phyloP scores from a whole-genome alignment of 2,113 vertebrate species.

The Oncorhynchus tshawytscha region DNA sequence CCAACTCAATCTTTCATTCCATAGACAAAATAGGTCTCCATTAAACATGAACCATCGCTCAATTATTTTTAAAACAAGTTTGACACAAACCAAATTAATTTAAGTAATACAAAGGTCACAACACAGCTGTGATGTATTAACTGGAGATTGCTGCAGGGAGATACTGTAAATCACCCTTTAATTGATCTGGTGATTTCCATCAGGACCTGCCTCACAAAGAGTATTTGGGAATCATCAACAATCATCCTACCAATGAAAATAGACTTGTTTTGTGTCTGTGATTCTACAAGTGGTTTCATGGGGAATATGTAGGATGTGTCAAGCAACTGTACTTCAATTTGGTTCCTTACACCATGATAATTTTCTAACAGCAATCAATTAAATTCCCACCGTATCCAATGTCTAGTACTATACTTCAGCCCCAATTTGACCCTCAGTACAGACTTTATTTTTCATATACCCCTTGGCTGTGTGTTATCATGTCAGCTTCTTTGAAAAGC shows the following conservation, averaged over 20 bases:
- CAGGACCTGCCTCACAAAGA: conserved; percentile 11
- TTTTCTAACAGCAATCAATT: no score
- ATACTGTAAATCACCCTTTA: conserved; percentile 40
- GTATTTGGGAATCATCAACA: not conserved
- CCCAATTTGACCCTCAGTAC: no score
- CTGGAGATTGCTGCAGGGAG: conserved; percentile 29
- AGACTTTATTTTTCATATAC: no score
- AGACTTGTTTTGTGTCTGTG: no score
- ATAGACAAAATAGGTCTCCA: no score
- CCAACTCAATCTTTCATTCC: no score
- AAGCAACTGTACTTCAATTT: no score
- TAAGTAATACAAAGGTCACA: conserved; percentile 9
- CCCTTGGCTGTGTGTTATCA: not conserved
- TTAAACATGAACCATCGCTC: not conserved
- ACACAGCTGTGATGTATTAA: conserved; percentile 42
- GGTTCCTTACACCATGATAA: no score
- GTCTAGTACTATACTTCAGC: no score
- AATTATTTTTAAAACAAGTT: not conserved
- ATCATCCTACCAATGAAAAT: no score
- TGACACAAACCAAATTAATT: conserved; percentile 3
- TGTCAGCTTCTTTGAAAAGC: not conserved
- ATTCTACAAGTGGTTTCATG: not conserved
- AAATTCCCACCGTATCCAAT: no score
- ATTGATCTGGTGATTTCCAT: conserved; percentile 22
- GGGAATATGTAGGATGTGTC: not conserved